Evolutionary conservation across 2,888 invertebrate species (phyloP), one percentile per base, ranked within the genome.

Genomic region (Cephus rjabovi): DNA sequence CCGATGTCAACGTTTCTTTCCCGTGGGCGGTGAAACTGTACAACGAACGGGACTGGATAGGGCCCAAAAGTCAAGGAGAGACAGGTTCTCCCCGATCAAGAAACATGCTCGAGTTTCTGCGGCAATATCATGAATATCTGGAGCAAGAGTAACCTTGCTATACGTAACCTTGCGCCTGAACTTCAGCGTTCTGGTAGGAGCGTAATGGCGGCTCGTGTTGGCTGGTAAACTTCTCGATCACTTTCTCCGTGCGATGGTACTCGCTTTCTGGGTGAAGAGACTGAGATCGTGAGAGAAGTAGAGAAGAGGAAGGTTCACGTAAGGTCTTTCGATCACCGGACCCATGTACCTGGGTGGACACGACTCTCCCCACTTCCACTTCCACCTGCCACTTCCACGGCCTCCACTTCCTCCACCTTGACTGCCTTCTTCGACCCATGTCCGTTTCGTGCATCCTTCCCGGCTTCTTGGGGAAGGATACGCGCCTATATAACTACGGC

Each of bases 401-500:
- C 31, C 35, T 56, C 71, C 68, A 31, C 75, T 73, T 70, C 77
- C 74, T 73, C 81, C 80, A 80, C 81, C 76, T 79, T 76, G 68
- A 68, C 78, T 75, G 31, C 56, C 56, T 70, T 71, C 71, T 71
- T 34, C 71, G 33, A 31, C 71, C 31, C 15, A 31, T 71, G 71
- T 34, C 31, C 76, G 73, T 71, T 40, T 68, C 73, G 75, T 75
- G 31, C 71, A 34, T 71, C 71, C 71, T 71, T 30, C 71, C 71
- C 31, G 71, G 71, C 33, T 56, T 34, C 71, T 79, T 75, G 87
- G 88, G 89, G 90, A 89, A 90, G 89, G 87, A 90, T 89, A 88
- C 90, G 90, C 86, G 88, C 90, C 91, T 91, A 91, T 91, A 91
- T 89, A 91, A 91, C 91, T 83, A 85, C 89, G 89, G 81, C 89